Percentiles rank a stretch among this genome's conserved stretches.
Conservation (phyloP, 2,797 vertebrate genomes). For the Momotus momota region DNA sequence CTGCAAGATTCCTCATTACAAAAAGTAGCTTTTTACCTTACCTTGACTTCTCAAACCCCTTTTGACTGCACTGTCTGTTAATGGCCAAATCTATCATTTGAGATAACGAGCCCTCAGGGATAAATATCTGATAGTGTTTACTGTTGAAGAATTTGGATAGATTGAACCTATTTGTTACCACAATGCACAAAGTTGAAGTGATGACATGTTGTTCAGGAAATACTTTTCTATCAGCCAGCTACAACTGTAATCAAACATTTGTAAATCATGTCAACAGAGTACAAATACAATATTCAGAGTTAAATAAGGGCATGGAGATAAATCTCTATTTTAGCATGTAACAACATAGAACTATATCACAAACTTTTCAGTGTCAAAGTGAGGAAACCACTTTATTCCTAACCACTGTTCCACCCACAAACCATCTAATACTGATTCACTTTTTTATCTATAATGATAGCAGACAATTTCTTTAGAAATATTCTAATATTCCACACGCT, state of each 20-base stretch:
- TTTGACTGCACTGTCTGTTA: neutral
- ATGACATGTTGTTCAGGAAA: neutral
- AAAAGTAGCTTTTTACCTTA: neutral
- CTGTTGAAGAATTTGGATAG: neutral
- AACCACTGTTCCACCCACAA: neutral
- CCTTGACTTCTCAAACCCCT: neutral
- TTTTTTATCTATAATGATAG: neutral
- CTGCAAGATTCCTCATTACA: neutral
- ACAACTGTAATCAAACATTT: neutral
- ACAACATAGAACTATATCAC: neutral
- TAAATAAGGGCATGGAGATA: neutral
- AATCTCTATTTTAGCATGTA: neutral
- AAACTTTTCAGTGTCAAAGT: neutral
- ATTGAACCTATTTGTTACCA: neutral
- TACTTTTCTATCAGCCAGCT: neutral
- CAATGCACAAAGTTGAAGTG: neutral
- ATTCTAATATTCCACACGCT: neutral
- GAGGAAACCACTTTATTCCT: neutral
- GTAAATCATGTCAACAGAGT: neutral
- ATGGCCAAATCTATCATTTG: conserved; percentile 6
- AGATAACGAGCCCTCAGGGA: neutral
- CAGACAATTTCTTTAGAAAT: neutral
- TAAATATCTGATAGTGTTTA: neutral
- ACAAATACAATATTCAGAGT: neutral
- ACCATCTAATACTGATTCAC: neutral